Percentiles rank a stretch among this genome's conserved stretches.
phyloP scores from a whole-genome alignment of 2,888 invertebrate genomes.

The Therioaphis trifolii region DNA sequence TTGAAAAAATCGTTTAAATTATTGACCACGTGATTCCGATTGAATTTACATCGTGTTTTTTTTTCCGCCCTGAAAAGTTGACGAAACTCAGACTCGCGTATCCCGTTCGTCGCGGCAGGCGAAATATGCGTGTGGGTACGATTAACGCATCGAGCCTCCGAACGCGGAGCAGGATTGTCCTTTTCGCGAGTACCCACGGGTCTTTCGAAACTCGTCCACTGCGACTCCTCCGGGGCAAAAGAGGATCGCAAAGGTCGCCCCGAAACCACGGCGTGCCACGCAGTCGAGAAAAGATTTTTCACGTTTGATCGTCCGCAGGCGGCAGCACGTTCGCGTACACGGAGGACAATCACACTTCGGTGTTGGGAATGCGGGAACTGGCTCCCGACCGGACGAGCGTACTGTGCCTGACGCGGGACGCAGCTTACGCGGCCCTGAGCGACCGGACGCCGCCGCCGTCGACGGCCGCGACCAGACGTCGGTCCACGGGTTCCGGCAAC shows the following conservation, averaged over 20 bases:
- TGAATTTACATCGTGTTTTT: too few species aligned
- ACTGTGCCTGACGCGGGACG: slow-evolving; percentile 73
- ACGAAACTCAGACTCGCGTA: too few species aligned
- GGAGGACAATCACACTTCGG: slow-evolving; percentile 95
- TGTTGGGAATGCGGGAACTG: slow-evolving; percentile 88
- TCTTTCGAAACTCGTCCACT: neutral
- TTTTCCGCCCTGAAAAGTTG: too few species aligned
- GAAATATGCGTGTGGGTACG: neutral
- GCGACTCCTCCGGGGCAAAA: neutral
- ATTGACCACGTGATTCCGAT: too few species aligned
- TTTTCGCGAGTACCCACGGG: too few species aligned
- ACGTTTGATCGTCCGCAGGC: neutral
- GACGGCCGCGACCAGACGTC: neutral
- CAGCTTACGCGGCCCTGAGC: slow-evolving; percentile 71
- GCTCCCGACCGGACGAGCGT: slow-evolving; percentile 74
- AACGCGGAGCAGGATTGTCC: too few species aligned
- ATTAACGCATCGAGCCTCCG: neutral
- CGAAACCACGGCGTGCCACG: too few species aligned
- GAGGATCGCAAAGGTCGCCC: neutral
- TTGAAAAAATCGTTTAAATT: too few species aligned
- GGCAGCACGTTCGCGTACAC: slow-evolving; percentile 81
- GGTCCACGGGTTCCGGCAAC: slow-evolving; percentile 67
- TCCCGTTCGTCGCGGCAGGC: neutral
- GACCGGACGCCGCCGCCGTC: too few species aligned
- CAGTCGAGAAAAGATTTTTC: too few species aligned